Evolutionary conservation across 1,140 invertebrate genomes (phyloP).

Genomic region (Tetragnatha versicolor): DNA sequence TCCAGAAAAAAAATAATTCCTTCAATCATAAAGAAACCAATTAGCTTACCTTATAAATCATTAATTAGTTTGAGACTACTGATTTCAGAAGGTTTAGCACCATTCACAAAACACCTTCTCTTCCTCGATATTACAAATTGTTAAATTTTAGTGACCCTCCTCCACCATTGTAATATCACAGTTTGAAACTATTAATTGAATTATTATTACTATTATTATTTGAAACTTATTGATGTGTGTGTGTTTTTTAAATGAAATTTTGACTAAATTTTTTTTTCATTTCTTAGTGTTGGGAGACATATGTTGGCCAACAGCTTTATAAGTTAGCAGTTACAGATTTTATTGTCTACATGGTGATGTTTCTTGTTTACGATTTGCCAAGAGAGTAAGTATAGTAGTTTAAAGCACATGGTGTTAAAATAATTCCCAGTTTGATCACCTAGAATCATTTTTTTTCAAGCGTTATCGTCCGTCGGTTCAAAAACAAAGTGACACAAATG

Average conservation of each 20-base stretch:
- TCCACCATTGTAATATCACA: no score
- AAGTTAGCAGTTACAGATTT: conserved; percentile 84
- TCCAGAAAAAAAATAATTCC: no score
- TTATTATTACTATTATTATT: no score
- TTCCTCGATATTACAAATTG: no score
- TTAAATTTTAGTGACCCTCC: no score
- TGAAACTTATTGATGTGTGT: no score
- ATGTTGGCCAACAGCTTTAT: conserved; percentile 86
- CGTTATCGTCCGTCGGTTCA: conserved; percentile 51
- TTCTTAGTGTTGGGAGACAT: conserved; percentile 85
- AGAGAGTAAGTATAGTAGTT: conserved; percentile 66
- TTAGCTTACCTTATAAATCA: no score
- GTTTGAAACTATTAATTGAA: no score
- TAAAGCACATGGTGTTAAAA: neutral
- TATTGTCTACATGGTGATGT: conserved; percentile 75
- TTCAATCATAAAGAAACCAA: no score
- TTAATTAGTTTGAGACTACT: no score
- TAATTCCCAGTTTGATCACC: conserved; percentile 32
- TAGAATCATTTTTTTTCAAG: conserved; percentile 37
- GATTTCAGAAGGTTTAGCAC: no score
- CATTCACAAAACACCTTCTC: no score
- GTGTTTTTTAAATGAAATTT: neutral
- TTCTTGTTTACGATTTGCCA: conserved; percentile 82
- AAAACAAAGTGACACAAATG: conserved; percentile 57
- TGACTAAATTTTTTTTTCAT: neutral